Percentiles rank a stretch among this genome's conserved stretches.
Evolutionary conservation across 2,113 vertebrate species (phyloP).

Genomic region (Hippotragus niger): DNA sequence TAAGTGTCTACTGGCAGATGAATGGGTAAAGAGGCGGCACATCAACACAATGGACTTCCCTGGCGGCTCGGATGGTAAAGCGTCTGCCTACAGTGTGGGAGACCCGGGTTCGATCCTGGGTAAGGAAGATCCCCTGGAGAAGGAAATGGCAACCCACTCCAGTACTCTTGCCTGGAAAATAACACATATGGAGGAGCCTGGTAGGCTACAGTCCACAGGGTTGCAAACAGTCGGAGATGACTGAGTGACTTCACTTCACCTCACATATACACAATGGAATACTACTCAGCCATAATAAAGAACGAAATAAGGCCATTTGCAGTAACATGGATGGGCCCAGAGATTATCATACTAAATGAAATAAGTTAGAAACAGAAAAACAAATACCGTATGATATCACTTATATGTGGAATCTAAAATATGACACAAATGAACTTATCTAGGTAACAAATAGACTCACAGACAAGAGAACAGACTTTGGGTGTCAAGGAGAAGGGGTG

Average conservation of each 20-base stretch:
- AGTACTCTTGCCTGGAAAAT: not conserved
- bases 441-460: not conserved
- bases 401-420: not conserved
- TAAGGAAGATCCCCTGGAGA: not conserved
- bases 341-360: not conserved
- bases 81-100: fast-evolving
- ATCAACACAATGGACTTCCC: not conserved
- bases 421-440: not conserved
- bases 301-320: not conserved
- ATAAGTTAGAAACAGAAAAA: not conserved
- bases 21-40: not conserved
- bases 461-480: not conserved
- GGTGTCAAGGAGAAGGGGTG: not conserved
- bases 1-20: not conserved
- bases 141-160: not conserved
- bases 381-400: not conserved
- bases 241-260: not conserved
- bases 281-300: not conserved
- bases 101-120: fast-evolving
- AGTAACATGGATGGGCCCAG: not conserved
- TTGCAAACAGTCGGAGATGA: fast-evolving
- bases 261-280: not conserved
- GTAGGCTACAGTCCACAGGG: not conserved
- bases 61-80: not conserved
- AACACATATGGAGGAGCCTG: not conserved